Evolutionary conservation across 2,113 vertebrate species (phyloP), one percentile per base, ranked within the genome.

Genomic region (Cranoglanis bouderius): DNA sequence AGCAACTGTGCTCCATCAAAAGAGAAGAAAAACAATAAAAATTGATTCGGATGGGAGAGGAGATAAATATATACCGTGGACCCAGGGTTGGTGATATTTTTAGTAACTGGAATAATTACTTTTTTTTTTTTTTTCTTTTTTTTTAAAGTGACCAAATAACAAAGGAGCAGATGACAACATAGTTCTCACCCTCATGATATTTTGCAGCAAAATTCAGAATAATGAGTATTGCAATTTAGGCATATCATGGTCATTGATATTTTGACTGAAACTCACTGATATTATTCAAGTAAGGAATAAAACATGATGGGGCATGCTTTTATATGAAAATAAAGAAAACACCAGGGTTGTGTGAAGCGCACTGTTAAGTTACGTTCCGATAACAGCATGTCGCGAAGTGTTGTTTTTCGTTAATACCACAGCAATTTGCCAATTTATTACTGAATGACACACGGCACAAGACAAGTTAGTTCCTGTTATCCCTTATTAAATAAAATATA

Each of bases 1-100:
- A 88, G 82, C 83, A 85, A 84, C 65, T 85, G 85, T 55, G 65
- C 24, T 85, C n/a, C 9, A 6, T 46, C 35, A 85, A 86, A 86
- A 67, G 57, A 13, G 70, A 72, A 77, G 80, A 2, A 40, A 81
- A 63, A 40, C 14, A 61, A 59, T n/a, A 49, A 40, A 82, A 61
- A 61, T 38, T 83, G 35, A 61, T 83, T 83, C 12, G 1, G 81
- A 61, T 61, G 13, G 35, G 51, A 70, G 19, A 53, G 24, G 4
- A 29, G 55, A 43, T 26, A 80, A 29, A 80, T 46, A 77, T 46
- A 77, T 77, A 29, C 38, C 10, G 19, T 46, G 6, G 5, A 43
- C 18, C 26, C 1, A 29, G 43, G 10, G 0, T 59, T 14, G 18
- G 35, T 82, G 40, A 40, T 8, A 59, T 24, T 57, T 4, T 35